Percentiles rank a stretch among this genome's conserved stretches.
These are phyloP conservation scores for Telenomus remus DNA, from an alignment of 1,140 invertebrate genomes.

Conservation along the genomic window DNA sequence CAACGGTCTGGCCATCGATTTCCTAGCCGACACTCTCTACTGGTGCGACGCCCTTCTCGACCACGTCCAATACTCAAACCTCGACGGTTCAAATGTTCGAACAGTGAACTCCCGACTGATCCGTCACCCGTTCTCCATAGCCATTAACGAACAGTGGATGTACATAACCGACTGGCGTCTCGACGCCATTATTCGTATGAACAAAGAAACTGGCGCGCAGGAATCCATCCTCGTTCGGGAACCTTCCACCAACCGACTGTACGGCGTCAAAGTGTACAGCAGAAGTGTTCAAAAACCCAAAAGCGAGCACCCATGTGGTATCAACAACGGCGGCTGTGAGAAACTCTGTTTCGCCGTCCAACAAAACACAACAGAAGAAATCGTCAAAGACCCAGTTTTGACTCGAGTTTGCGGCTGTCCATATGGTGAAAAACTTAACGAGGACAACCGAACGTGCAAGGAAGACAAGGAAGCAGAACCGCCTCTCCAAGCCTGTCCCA, in stretches of 20 bases:
- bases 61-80: slow-evolving; percentile 95
- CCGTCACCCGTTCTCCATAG: slow-evolving; percentile 96
- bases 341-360: slow-evolving; percentile 96
- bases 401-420: slow-evolving; percentile 93
- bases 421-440: slow-evolving; percentile 90
- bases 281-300: slow-evolving; percentile 84
- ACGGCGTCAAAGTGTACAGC: slow-evolving; percentile 95
- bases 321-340: slow-evolving; percentile 92
- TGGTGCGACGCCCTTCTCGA: slow-evolving; percentile 97
- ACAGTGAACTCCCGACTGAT: slow-evolving; percentile 93
- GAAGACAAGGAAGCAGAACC: slow-evolving; percentile 90
- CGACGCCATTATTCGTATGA: slow-evolving; percentile 93
- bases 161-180: slow-evolving; percentile 98
- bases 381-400: slow-evolving; percentile 59
- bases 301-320: slow-evolving; percentile 86
- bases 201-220: slow-evolving; percentile 91
- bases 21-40: slow-evolving; percentile 88
- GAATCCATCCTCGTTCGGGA: slow-evolving; percentile 90
- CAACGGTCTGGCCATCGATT: slow-evolving; percentile 95
- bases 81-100: slow-evolving; percentile 94
- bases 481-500: slow-evolving; percentile 89
- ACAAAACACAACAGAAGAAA: slow-evolving; percentile 67
- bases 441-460: slow-evolving; percentile 85
- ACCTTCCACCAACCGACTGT: slow-evolving; percentile 92
- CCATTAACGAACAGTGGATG: slow-evolving; percentile 94